These are phyloP conservation scores for Microtus richardsoni DNA, from an alignment of 2,113 vertebrate genomes.

Conservation along the genomic window DNA sequence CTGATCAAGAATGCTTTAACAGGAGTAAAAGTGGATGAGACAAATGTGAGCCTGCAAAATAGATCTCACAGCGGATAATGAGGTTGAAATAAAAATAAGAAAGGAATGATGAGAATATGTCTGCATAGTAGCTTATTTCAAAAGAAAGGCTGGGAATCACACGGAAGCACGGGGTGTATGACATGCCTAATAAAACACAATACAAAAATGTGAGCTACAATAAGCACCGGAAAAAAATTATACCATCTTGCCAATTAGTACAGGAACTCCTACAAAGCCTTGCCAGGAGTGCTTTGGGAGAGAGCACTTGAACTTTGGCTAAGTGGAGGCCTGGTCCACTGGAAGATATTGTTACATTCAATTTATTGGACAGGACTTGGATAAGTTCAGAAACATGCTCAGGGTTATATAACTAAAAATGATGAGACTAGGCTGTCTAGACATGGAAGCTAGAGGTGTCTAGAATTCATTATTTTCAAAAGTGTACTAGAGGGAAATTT, in stretches of 20 bases:
- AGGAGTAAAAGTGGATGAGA: background rate
- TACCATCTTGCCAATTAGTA: background rate
- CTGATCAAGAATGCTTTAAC: background rate
- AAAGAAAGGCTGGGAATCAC: background rate
- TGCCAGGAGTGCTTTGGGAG: background rate
- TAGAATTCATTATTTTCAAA: conserved; percentile 1
- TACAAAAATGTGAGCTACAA: background rate
- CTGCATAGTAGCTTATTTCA: background rate
- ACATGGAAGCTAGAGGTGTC: background rate
- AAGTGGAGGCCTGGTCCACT: background rate
- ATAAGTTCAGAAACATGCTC: background rate
- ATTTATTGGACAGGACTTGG: background rate
- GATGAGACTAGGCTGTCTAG: background rate
- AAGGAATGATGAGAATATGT: background rate
- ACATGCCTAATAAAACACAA: background rate
- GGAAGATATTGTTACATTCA: background rate
- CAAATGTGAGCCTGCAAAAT: conserved; percentile 25
- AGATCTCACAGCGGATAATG: background rate
- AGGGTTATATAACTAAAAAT: background rate
- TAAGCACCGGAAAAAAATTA: background rate
- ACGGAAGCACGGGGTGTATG: background rate
- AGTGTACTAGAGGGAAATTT: background rate
- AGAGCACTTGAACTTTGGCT: background rate
- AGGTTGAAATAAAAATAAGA: conserved; percentile 49
- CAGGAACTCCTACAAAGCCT: background rate